These are phyloP conservation scores for Gouania willdenowi DNA, from an alignment of 2,797 vertebrate genomes.

Conservation along the genomic window DNA sequence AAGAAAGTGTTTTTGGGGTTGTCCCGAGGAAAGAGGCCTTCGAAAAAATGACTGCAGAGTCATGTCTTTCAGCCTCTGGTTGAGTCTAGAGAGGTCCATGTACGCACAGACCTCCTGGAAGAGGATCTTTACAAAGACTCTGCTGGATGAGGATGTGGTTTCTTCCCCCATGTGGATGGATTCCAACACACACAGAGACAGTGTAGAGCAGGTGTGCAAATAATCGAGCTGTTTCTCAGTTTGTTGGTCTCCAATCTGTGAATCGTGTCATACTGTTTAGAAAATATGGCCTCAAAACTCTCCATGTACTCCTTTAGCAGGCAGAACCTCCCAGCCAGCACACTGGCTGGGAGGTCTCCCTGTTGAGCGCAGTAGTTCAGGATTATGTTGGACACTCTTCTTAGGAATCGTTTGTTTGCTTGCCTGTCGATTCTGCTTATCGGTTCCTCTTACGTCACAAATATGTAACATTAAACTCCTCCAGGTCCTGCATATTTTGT, in stretches of 20 bases:
- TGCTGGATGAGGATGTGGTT: slow-evolving; percentile 95
- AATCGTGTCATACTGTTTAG: slow-evolving; percentile 96
- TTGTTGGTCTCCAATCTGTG: slow-evolving; percentile 98
- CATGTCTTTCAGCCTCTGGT: slow-evolving; percentile 92
- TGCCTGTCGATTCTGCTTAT: too few relatives aligned
- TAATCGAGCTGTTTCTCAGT: slow-evolving; percentile 93
- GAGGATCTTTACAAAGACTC: slow-evolving; percentile 99
- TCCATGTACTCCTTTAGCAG: slow-evolving; percentile 98
- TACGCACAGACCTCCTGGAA: slow-evolving; percentile 98
- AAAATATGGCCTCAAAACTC: slow-evolving; percentile 93
- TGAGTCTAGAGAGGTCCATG: slow-evolving; percentile 95
- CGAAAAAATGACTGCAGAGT: slow-evolving; percentile 91
- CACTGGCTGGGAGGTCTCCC: slow-evolving; percentile 93
- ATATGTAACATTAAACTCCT: too few relatives aligned
- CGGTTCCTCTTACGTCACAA: too few relatives aligned
- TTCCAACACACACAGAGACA: slow-evolving; percentile 93
- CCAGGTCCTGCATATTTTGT: too few relatives aligned
- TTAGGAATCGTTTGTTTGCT: too few relatives aligned
- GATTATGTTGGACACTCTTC: slow-evolving; percentile 99
- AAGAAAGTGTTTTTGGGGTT: slow-evolving; percentile 97
- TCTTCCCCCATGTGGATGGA: slow-evolving; percentile 93
- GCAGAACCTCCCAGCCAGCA: slow-evolving; percentile 96
- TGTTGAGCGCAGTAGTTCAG: slow-evolving; percentile 98
- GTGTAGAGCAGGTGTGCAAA: slow-evolving; percentile 97
- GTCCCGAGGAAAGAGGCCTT: slow-evolving; percentile 93